Evolutionary conservation across 2,888 invertebrate genomes (phyloP).

Genomic region (Micoletzkya japonica): DNA sequence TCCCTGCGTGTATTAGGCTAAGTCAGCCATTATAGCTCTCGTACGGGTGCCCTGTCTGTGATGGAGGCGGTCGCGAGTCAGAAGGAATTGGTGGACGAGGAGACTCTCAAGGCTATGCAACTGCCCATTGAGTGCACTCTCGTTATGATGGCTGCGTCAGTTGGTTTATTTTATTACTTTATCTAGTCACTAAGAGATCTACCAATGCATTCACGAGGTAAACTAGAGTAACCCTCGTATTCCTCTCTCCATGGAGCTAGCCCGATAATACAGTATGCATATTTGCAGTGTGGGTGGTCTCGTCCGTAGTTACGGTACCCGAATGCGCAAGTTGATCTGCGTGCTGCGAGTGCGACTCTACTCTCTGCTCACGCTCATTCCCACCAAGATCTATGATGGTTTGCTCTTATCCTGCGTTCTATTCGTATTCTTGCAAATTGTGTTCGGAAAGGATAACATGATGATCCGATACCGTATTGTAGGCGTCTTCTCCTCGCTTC

Average conservation of each 20-base stretch:
- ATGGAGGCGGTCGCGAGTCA: slow-evolving; percentile 46
- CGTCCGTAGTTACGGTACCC: slow-evolving; percentile 84
- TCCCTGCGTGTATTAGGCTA: not conserved
- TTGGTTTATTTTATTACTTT: not conserved
- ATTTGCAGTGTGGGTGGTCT: slow-evolving; percentile 78
- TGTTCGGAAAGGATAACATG: not conserved
- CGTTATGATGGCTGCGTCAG: slow-evolving; percentile 38
- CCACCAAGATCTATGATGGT: slow-evolving; percentile 42
- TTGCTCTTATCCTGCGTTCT: slow-evolving; percentile 5
- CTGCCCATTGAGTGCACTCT: slow-evolving; percentile 44
- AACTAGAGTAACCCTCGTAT: too few species aligned
- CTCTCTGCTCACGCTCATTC: slow-evolving; percentile 73
- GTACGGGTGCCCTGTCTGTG: slow-evolving; percentile 87
- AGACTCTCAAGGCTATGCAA: slow-evolving; percentile 39
- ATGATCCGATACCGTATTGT: slow-evolving; percentile 73
- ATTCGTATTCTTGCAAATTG: not conserved
- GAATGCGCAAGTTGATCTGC: slow-evolving; percentile 48
- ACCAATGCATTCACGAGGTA: too few species aligned
- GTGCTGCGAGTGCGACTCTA: slow-evolving; percentile 82
- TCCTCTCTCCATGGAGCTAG: too few species aligned
- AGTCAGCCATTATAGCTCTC: slow-evolving; percentile 71
- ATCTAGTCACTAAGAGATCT: too few species aligned
- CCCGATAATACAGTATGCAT: too few species aligned
- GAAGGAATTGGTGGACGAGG: slow-evolving; percentile 35
- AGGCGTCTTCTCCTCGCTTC: slow-evolving; percentile 78